phyloP scores from a whole-genome alignment of 2,888 invertebrate species.

The Theodoxus fluviatilis region DNA sequence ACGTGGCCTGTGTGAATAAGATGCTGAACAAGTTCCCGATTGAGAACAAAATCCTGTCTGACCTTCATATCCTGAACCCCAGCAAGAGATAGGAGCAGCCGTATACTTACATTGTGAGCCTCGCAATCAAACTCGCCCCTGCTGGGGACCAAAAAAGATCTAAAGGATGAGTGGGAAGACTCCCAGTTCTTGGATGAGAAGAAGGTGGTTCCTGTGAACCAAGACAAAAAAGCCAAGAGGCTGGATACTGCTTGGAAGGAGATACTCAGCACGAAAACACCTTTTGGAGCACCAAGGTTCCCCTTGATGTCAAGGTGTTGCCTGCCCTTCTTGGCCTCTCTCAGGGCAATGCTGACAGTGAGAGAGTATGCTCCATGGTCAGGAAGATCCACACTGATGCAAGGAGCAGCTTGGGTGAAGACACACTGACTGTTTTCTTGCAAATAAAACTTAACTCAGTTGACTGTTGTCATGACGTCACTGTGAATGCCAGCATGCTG shows the following conservation, averaged over 20 bases:
- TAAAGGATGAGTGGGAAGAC: not conserved
- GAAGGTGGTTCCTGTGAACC: no score
- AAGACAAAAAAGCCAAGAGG: no score
- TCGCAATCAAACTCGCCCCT: not conserved
- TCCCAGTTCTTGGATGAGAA: not conserved
- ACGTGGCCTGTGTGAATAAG: not conserved
- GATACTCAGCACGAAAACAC: no score
- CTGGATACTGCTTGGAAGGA: no score
- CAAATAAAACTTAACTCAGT: not conserved
- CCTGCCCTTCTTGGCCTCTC: not conserved
- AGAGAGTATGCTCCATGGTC: not conserved
- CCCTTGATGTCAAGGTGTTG: not conserved
- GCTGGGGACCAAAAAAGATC: not conserved
- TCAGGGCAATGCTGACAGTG: not conserved
- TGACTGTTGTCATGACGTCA: not conserved
- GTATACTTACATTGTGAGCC: not conserved
- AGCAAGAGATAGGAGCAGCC: no score
- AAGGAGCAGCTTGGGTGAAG: not conserved
- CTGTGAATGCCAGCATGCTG: no score
- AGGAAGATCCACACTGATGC: constrained; percentile 6
- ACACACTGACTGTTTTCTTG: not conserved
- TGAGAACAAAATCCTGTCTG: not conserved
- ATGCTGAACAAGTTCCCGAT: not conserved
- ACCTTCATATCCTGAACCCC: no score
- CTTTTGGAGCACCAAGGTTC: no score